Evolutionary conservation across 2,797 vertebrate species (phyloP).

Genomic region (Acestrorhynchus altus): DNA sequence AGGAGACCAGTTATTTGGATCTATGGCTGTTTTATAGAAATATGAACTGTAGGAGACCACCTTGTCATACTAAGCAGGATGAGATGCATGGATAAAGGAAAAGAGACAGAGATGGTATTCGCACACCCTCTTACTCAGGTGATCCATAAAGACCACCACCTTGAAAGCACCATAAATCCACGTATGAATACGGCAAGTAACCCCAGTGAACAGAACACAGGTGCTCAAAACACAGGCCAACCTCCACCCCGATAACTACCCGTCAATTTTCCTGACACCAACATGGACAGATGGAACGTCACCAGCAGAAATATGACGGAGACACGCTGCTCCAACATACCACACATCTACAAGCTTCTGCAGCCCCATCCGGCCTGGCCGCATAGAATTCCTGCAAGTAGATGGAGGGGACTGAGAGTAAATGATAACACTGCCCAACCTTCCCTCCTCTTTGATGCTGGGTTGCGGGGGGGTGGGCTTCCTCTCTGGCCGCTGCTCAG

Average conservation of each 20-base stretch:
- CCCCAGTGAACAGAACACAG: background rate
- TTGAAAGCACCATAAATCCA: background rate
- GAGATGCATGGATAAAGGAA: background rate
- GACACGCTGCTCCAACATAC: background rate
- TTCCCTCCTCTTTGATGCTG: constrained; percentile 88
- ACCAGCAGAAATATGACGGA: background rate
- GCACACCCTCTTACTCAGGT: background rate
- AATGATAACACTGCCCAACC: constrained; percentile 73
- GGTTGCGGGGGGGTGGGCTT: constrained; percentile 73
- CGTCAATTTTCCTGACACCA: background rate
- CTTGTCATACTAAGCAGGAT: too few relatives aligned
- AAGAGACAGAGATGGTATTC: background rate
- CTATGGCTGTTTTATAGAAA: too few relatives aligned
- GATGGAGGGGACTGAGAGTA: background rate
- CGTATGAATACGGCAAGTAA: too few relatives aligned
- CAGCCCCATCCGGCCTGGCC: background rate
- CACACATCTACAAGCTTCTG: too few relatives aligned
- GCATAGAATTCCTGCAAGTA: constrained; percentile 3
- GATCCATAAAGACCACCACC: background rate
- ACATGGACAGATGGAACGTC: background rate
- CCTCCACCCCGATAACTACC: background rate
- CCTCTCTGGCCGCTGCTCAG: constrained; percentile 86
- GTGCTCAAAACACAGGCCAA: background rate
- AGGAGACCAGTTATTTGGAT: too few relatives aligned
- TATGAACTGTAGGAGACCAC: too few relatives aligned